Evolutionary conservation across 23 tunicate genomes (phyloP).

Genomic region (Halocynthia roretzi): DNA sequence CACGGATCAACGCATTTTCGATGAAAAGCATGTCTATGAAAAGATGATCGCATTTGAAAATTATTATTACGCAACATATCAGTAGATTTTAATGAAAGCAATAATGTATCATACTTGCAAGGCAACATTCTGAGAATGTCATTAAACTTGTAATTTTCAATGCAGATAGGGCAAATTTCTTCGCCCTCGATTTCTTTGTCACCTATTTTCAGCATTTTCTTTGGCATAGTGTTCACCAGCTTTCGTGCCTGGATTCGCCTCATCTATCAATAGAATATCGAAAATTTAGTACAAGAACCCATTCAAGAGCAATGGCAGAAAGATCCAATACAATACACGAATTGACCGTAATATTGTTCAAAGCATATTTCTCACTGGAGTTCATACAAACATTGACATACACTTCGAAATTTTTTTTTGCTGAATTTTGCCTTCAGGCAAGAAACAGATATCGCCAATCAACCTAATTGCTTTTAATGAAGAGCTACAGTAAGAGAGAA

Average conservation of each 20-base stretch:
- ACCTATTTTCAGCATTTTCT: conserved; percentile 12
- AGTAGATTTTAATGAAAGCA: not conserved
- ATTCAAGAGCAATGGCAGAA: too few relatives aligned
- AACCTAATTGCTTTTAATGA: too few relatives aligned
- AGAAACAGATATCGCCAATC: too few relatives aligned
- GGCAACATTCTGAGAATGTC: conserved; percentile 67
- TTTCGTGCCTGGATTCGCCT: conserved; percentile 28
- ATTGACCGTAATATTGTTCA: too few relatives aligned
- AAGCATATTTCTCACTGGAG: too few relatives aligned
- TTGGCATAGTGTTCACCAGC: conserved; percentile 28
- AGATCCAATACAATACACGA: too few relatives aligned
- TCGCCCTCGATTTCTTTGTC: conserved; percentile 23
- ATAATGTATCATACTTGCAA: conserved; percentile 48
- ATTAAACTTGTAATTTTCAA: conserved; percentile 41
- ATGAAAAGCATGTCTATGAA: conserved; percentile 56
- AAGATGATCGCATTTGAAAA: not conserved
- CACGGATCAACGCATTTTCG: conserved; percentile 94
- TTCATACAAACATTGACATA: too few relatives aligned
- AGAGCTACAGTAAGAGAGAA: too few relatives aligned
- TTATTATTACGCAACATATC: not conserved
- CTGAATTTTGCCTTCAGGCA: too few relatives aligned
- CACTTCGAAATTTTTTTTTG: too few relatives aligned
- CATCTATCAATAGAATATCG: conserved; percentile 25
- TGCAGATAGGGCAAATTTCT: conserved; percentile 64
- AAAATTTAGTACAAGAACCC: too few relatives aligned